phyloP scores from a whole-genome alignment of 92 coral and sea anemone genomes.

The Actinostola sp. region DNA sequence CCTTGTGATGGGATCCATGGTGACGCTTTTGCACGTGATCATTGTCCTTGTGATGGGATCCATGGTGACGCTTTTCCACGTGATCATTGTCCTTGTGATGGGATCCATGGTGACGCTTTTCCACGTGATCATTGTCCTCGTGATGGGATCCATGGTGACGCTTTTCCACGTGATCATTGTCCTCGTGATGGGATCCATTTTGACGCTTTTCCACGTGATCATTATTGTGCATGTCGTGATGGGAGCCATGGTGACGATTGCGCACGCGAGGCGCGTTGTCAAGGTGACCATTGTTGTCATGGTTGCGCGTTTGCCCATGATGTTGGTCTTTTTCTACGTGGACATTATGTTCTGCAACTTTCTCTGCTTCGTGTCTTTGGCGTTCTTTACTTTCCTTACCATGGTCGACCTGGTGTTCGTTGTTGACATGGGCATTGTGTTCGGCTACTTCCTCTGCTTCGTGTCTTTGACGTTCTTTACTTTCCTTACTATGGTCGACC shows the following conservation, averaged over 20 bases:
- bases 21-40: too few relatives aligned
- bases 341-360: not conserved
- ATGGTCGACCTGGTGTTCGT: not conserved
- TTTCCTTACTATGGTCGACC: slow-evolving; percentile 1
- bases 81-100: too few relatives aligned
- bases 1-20: not conserved
- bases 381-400: slow-evolving; percentile 1
- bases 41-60: too few relatives aligned
- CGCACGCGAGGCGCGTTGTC: not conserved
- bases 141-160: not conserved
- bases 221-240: not conserved
- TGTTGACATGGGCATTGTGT: not conserved
- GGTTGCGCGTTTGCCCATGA: too few relatives aligned
- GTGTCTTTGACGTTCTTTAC: not conserved
- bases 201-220: not conserved
- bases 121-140: not conserved
- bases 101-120: too few relatives aligned
- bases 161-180: not conserved
- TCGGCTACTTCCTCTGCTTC: slow-evolving; percentile 9
- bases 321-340: not conserved
- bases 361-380: slow-evolving; percentile 1
- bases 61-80: too few relatives aligned
- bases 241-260: not conserved
- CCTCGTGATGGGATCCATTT: not conserved
- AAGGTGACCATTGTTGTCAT: not conserved